Base-by-base conservation (phyloP, 2,888 invertebrate species). In the Dicycla oo region DNA sequence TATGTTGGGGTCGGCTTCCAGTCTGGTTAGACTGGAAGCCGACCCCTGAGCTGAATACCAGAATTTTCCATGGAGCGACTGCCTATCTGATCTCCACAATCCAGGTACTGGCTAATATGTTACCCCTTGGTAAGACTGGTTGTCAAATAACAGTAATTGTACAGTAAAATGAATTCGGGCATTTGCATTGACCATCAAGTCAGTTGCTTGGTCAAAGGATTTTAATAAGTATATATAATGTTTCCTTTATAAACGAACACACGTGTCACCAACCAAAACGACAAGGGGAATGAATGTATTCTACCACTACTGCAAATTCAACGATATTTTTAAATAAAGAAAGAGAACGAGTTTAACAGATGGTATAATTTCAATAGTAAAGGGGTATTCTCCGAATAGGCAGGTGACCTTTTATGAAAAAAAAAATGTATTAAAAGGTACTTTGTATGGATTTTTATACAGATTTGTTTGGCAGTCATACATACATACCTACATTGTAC, bases 131-230 rank as follows among this genome's bases (percentile, higher is more conserved):
- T n/a, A n/a, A n/a, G n/a, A n/a, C n/a, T n/a, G n/a, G n/a, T n/a
- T n/a, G n/a, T n/a, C n/a, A n/a, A n/a, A n/a, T n/a, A n/a, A n/a
- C n/a, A n/a, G n/a, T n/a, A 15, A 18, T 15, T 18, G 11, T 7
- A 23, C 40, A n/a, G 8, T 6, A 1, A 43, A n/a, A 73, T n/a
- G 34, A 26, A 20, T 18, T 62, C 10, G 3, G 5, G 34, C 7
- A 18, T 69, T 71, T 65, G 20, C 67, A 18, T 54, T n/a, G 20
- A 72, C 7, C 13, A 26, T 5, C 26, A 23, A n/a, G 11, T 30
- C 8, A 2, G 23, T 54, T 23, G 20, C n/a, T 34, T 45, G 13
- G 8, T 49, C 45, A 64, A 75, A 18, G 47, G 7, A 40, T 49
- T 45, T 64, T 26, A 20, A 20, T 18, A 30, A n/a, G n/a, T n/a